Conservation (phyloP, 2,888 invertebrate genomes). For the Drosophila koepferae region DNA sequence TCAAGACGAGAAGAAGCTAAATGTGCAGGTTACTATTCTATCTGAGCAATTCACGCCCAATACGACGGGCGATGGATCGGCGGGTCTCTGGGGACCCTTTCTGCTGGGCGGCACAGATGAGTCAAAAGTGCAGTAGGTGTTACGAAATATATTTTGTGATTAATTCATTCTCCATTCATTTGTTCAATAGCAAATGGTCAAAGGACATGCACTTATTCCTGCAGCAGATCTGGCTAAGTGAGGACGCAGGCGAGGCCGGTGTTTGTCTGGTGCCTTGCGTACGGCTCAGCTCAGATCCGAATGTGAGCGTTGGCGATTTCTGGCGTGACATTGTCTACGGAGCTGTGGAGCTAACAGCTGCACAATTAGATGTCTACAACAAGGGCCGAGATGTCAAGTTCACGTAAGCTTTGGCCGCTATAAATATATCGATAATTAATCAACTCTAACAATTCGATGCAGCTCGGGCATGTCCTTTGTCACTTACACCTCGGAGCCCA, state of each 20-base stretch:
- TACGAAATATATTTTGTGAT: background rate
- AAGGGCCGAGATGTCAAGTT: constrained; percentile 71
- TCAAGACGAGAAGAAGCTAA: constrained; percentile 82
- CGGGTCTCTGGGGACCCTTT: constrained; percentile 91
- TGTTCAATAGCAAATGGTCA: constrained; percentile 88
- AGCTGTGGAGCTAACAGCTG: constrained; percentile 47
- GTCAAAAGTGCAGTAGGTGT: constrained; percentile 86
- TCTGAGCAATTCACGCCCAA: constrained; percentile 89
- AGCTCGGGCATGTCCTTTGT: constrained; percentile 89
- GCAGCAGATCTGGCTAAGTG: constrained; percentile 87
- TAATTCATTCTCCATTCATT: too few species aligned
- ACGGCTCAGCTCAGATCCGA: constrained; percentile 82
- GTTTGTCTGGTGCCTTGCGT: constrained; percentile 85
- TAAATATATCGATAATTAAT: too few species aligned
- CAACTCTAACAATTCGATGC: constrained; percentile 3
- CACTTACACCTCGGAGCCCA: constrained; percentile 89
- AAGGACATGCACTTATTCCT: constrained; percentile 87
- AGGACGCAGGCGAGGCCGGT: constrained; percentile 86
- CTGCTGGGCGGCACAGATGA: constrained; percentile 87
- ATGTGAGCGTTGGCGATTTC: constrained; percentile 71
- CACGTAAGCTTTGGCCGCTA: constrained; percentile 42
- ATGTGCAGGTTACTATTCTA: constrained; percentile 87
- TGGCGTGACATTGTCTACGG: constrained; percentile 75
- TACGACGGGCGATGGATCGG: constrained; percentile 92
- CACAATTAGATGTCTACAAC: constrained; percentile 82